phyloP scores from a whole-genome alignment of 2,888 invertebrate species.

The Pimpla rufipes region DNA sequence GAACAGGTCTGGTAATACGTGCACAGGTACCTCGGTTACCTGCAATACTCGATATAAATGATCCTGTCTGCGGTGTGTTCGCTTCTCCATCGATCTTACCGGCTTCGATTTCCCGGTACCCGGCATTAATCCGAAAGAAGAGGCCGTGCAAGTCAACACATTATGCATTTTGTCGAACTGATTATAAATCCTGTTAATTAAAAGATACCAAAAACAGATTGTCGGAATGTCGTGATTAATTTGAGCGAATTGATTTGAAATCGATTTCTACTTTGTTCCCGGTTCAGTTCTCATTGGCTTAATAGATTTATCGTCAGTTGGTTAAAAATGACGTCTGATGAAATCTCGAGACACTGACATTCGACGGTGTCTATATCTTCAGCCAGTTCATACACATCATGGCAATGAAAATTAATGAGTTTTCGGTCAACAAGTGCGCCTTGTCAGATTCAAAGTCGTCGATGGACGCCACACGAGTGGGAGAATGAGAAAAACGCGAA shows the following conservation, averaged over 20 bases:
- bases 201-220: not conserved
- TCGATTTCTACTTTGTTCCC: not conserved
- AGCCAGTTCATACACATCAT: not conserved
- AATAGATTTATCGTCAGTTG: no score
- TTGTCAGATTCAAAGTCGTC: slow-evolving; percentile 34
- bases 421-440: slow-evolving; percentile 29
- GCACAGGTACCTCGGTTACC: slow-evolving; percentile 7
- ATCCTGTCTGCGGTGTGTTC: slow-evolving; percentile 53
- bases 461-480: not conserved
- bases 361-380: not conserved
- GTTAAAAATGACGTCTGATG: not conserved
- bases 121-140: not conserved
- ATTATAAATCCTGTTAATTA: not conserved
- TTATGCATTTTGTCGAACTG: slow-evolving; percentile 2
- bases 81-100: slow-evolving; percentile 54
- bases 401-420: slow-evolving; percentile 43
- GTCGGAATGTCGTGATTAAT: not conserved
- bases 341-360: not conserved
- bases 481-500: slow-evolving; percentile 15
- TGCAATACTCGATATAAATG: slow-evolving; percentile 61
- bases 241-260: not conserved
- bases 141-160: not conserved
- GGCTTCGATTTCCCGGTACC: slow-evolving; percentile 2
- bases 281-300: not conserved
- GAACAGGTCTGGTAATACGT: slow-evolving; percentile 24